phyloP scores from a whole-genome alignment of 2,888 invertebrate species.

The Acronicta aceris region DNA sequence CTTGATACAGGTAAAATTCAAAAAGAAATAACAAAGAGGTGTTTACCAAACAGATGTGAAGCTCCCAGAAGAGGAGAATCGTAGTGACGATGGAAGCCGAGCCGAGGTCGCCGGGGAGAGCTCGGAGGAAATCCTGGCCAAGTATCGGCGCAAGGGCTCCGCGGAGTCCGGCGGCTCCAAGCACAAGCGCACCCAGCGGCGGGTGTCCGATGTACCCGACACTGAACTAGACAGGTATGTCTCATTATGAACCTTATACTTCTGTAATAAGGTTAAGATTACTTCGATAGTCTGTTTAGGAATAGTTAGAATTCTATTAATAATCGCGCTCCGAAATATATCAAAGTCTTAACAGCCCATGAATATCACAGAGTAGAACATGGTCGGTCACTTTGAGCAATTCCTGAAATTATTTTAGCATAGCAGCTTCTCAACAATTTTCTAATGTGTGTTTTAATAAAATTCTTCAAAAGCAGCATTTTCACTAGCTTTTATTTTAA shows the following conservation, averaged over 20 bases:
- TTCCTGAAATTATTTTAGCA: no score
- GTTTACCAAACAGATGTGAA: constrained; percentile 69
- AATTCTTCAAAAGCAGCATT: no score
- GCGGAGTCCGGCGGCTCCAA: constrained; percentile 68
- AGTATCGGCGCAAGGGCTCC: constrained; percentile 94
- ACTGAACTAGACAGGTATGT: constrained; percentile 72
- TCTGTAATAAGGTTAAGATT: not conserved
- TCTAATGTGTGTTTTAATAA: no score
- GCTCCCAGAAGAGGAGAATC: constrained; percentile 74
- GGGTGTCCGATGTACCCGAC: constrained; percentile 71
- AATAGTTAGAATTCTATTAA: no score
- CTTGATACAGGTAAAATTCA: no score
- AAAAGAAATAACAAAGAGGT: no score
- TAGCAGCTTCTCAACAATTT: no score
- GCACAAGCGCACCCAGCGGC: constrained; percentile 59
- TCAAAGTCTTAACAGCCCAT: no score
- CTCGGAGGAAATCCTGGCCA: constrained; percentile 97
- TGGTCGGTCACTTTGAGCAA: no score
- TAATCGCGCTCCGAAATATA: no score
- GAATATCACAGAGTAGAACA: no score
- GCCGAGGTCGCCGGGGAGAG: constrained; percentile 88
- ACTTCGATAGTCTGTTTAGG: not conserved
- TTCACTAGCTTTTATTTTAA: no score
- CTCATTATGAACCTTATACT: not conserved
- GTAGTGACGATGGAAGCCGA: constrained; percentile 72